Evolutionary conservation across 1,140 invertebrate genomes (phyloP).

Genomic region (Drosophila leontia): DNA sequence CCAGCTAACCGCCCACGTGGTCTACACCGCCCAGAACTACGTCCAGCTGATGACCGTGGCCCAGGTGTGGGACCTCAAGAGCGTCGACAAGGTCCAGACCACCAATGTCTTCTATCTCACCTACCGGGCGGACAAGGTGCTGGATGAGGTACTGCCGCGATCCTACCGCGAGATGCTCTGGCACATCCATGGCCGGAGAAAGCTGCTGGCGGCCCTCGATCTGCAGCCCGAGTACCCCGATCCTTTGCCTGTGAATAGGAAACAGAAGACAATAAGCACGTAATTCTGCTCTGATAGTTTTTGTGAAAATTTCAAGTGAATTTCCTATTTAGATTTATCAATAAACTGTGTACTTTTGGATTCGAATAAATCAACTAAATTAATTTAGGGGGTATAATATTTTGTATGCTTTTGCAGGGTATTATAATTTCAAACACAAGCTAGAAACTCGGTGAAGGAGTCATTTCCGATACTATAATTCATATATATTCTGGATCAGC

Average conservation of each 20-base stretch:
- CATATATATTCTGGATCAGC: too few relatives aligned
- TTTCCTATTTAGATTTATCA: background rate
- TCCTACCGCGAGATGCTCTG: conserved; percentile 91
- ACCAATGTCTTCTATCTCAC: conserved; percentile 92
- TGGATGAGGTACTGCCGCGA: conserved; percentile 88
- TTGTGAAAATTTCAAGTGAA: background rate
- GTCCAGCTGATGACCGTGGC: conserved; percentile 90
- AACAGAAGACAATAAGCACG: background rate
- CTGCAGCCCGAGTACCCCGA: conserved; percentile 39
- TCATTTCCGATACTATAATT: too few relatives aligned
- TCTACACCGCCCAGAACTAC: conserved; percentile 88
- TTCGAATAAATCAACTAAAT: background rate
- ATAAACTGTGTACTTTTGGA: background rate
- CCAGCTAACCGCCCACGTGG: conserved; percentile 89
- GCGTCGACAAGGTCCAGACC: conserved; percentile 86
- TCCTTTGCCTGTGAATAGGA: background rate
- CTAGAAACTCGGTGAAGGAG: too few relatives aligned
- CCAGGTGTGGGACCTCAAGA: conserved; percentile 88
- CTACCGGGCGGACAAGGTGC: conserved; percentile 86
- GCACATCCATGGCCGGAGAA: conserved; percentile 90
- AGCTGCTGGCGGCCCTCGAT: conserved; percentile 85
- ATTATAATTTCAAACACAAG: too few relatives aligned
- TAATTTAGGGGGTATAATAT: too few relatives aligned
- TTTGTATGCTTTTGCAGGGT: too few relatives aligned
- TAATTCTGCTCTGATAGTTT: background rate